Evolutionary conservation across 2,113 vertebrate genomes (phyloP), one percentile per base, ranked within the genome.

Genomic region (Vidua chalybeata): DNA sequence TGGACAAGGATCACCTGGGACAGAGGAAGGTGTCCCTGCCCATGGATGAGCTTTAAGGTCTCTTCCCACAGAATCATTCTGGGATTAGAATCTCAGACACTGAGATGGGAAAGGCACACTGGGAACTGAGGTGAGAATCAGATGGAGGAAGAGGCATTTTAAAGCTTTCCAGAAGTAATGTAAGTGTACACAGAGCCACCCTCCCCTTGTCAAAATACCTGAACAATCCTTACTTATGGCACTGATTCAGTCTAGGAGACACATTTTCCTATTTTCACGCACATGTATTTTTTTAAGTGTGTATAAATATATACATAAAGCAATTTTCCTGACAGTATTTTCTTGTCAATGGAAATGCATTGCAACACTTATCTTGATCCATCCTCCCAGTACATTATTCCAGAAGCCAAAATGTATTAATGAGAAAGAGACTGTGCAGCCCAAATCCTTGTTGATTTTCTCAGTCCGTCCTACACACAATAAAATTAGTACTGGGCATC

Each of bases 401-500:
- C 61, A 78, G 51, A 52, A 94, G 23, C 52, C 52, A 89, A 89
- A 74, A 77, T 27, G 35, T 45, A 75, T 84, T 52, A 69, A 91
- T 48, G 48, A 91, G 28, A 26, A 67, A 80, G 46, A 95, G 43
- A 52, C 39, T 56, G 15, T 31, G 54, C 49, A 83, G 66, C n/a
- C 28, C 82, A 83, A 91, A 72, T 3, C 15, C 68, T 55, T 78
- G 48, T 54, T 94, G 83, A 45, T 86, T 74, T 94, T 91, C 79
- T 90, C 86, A 92, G 80, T 21, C 80, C 80, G 48, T 74, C 93
- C 86, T 56, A 95, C 93, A 72, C 68, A 67, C 0, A 4, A 37
- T 35, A 95, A 94, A 95, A 92, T 89, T 89, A 93, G 90, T 82
- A 58, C 28, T 43, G 66, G 87, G 48, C 87, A 90, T 87, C 87